Base-by-base conservation (phyloP, 2,113 vertebrate species). In the Otolemur garnettii region DNA sequence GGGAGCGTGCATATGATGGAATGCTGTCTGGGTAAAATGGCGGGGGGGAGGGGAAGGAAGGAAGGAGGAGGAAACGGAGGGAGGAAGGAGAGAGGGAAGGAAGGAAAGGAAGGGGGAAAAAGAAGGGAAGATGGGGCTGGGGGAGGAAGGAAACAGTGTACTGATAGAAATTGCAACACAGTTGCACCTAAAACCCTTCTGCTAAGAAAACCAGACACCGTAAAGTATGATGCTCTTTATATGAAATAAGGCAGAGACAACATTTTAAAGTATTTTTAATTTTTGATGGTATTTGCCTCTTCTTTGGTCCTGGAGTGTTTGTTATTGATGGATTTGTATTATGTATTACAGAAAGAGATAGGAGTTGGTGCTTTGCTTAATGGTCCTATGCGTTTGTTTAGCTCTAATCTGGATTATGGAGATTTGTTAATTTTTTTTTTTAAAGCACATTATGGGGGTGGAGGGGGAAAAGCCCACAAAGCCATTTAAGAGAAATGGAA, bases 351-450 rank as follows among this genome's bases (percentile, higher is more conserved):
- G 35, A 12, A 42, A 71, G 87, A 69, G 14, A 2, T 22, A 24
- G 26, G 6, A 69, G 50, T n/a, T 75, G 10, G 59, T 92, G 64
- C 53, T 94, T 84, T 64, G 50, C 33, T 93, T 90, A 92, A 84
- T 80, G 19, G 19, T 72, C 71, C 87, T 30, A 30, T 90, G 4
- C 53, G 60, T 96, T 90, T 66, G 2, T 94, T 83, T 60, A 94
- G 80, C 30, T 26, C 35, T 80, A 91, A 87, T 93, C 88, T 86
- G 91, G 82, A 95, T 90, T 95, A 94, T 84, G 42, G 45, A n/a
- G 80, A 84, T 83, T 83, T 75, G 19, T 62, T 42, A 50, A 82
- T 96, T 91, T 74, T 88, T 45, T 45, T 26, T 4, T 0, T 42
- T 38, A 88, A 94, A 69, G 59, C 62, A 83, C 72, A 18, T 81